Conservation (phyloP, 2,113 vertebrate genomes). For the Otis tarda region DNA sequence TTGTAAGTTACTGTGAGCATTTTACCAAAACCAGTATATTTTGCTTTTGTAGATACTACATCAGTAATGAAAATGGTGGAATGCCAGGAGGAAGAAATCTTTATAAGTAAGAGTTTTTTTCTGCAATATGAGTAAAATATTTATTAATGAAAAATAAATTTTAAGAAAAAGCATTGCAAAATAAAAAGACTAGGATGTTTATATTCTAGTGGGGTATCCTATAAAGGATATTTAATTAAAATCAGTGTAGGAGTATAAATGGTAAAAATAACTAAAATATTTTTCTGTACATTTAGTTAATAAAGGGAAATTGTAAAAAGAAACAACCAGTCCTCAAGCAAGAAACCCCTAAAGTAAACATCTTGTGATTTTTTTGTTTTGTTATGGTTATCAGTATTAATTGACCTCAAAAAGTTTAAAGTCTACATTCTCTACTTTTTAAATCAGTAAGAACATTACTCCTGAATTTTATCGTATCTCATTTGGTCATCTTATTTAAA, state of each 20-base stretch:
- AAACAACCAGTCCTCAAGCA: neutral
- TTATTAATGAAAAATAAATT: neutral
- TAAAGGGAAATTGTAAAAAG: neutral
- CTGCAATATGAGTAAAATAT: neutral
- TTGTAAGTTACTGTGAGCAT: neutral
- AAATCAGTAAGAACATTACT: neutral
- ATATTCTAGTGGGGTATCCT: neutral
- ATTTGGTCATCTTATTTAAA: neutral
- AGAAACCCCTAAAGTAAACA: neutral
- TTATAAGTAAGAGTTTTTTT: conserved; percentile 85
- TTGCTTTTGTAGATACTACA: conserved; percentile 86
- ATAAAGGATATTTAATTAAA: neutral
- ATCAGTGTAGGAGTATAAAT: neutral
- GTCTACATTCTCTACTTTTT: neutral
- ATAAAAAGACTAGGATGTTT: neutral
- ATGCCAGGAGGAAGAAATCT: conserved; percentile 88
- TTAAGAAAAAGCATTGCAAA: neutral
- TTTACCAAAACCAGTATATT: conserved; percentile 9
- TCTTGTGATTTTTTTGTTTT: neutral
- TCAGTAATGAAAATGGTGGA: conserved; percentile 86
- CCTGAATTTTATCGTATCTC: neutral
- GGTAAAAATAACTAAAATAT: neutral
- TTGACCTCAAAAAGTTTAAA: neutral
- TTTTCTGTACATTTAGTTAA: neutral
- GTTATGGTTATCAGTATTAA: neutral